Evolutionary conservation across 2,113 vertebrate species (phyloP), one percentile per base, ranked within the genome.

Genomic region (Paedocypris sp.): DNA sequence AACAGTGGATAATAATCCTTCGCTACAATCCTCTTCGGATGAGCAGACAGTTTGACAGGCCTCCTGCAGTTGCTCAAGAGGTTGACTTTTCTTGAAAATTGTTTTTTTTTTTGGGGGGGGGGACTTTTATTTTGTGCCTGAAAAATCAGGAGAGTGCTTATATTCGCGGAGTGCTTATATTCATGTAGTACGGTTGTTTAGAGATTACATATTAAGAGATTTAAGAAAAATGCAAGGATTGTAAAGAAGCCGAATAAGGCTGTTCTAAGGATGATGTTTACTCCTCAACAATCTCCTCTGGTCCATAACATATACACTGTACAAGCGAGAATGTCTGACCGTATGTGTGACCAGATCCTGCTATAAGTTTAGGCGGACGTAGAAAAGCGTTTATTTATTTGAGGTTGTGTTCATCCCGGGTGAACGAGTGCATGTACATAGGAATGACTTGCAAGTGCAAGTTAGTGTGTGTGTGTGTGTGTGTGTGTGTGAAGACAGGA

Each of bases 401-500:
- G 16, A 39, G 38, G 22, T 42, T 20, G 39, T 53, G 48, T 59
- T 6, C 8, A 20, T 48, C 8, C 33, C 51, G 35, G 32, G 54
- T 57, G 32, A 62, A 20, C 2, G 39, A 67, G 59, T 61, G 42
- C 64, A 52, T 49, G 48, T 49, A 48, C 48, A 48, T 53, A 28
- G 36, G 32, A 48, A 33, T 46, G 67, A 39, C 53, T 64, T 6
- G 20, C 49, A 31, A 20, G 49, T 54, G 53, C 46, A 26, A 23
- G 47, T 16, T n/a, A n/a, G 25, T n/a, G 32, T 59, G 48, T 51
- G 29, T 39, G 50, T 60, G 41, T n/a, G 69, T 70, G 62, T 70
- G 64, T 46, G 49, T 45, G 69, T 38, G 45, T 0, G 63, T 63
- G 69, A 74, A 57, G 51, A 74, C 60, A 70, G 73, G 59, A 75